These are phyloP conservation scores for Chromobotia macracanthus DNA, from an alignment of 2,797 vertebrate genomes.

Conservation along the genomic window DNA sequence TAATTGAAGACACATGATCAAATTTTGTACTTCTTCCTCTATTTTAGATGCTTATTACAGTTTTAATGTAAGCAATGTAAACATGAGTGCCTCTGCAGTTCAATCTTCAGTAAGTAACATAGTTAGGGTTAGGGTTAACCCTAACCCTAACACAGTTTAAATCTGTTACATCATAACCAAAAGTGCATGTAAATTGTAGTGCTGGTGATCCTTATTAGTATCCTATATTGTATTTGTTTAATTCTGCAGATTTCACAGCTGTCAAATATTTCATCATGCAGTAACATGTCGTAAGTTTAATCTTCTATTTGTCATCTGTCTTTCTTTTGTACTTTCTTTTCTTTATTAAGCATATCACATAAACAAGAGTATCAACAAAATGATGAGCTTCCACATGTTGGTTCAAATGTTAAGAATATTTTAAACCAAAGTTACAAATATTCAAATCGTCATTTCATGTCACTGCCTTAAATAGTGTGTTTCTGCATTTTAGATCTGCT, in stretches of 20 bases:
- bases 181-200: not conserved
- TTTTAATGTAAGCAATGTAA: constrained; percentile 38
- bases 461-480: too few species aligned
- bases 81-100: not conserved
- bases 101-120: constrained; percentile 57
- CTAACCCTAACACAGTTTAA: not conserved
- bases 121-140: too few species aligned
- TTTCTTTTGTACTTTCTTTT: too few species aligned
- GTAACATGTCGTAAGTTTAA: not conserved
- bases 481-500: constrained; percentile 25
- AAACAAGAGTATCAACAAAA: too few species aligned
- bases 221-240: not conserved
- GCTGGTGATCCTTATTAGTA: too few species aligned
- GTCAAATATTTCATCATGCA: not conserved
- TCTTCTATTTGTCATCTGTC: not conserved
- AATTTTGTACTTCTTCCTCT: not conserved
- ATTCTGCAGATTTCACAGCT: not conserved
- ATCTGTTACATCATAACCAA: not conserved
- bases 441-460: too few species aligned
- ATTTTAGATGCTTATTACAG: constrained; percentile 62
- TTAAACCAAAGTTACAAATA: too few species aligned
- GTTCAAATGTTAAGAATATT: too few species aligned
- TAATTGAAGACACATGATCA: not conserved
- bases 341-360: too few species aligned
- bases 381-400: too few species aligned